phyloP scores from a whole-genome alignment of 1,140 invertebrate genomes.

The Diorhabda elongata region DNA sequence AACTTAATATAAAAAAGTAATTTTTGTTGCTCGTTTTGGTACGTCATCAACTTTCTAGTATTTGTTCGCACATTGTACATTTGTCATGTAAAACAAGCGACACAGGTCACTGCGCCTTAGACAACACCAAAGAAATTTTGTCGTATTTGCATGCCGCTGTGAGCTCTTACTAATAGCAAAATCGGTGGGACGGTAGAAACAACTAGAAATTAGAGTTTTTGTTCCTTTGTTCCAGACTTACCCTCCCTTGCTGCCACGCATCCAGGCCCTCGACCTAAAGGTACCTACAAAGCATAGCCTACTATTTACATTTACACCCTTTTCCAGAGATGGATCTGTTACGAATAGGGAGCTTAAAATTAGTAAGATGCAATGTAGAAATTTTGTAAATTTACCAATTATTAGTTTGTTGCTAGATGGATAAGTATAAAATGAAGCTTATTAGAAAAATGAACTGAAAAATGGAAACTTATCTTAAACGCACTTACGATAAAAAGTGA shows the following conservation, averaged over 20 bases:
- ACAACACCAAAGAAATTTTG: constrained; percentile 8
- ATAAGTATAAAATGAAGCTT: too few species aligned
- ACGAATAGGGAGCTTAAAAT: neutral
- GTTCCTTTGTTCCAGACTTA: constrained; percentile 46
- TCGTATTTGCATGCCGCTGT: constrained; percentile 27
- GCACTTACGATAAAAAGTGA: too few species aligned
- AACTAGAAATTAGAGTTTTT: constrained; percentile 39
- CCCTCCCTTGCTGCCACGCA: constrained; percentile 43
- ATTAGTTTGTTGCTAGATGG: too few species aligned
- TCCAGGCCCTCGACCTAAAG: constrained; percentile 41
- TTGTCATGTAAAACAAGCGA: neutral
- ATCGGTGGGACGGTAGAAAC: constrained; percentile 27
- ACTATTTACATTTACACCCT: neutral
- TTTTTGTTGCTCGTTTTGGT: too few species aligned
- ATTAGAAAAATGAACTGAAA: too few species aligned
- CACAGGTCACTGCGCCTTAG: neutral
- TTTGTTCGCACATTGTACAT: too few species aligned
- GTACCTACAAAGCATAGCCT: constrained; percentile 26
- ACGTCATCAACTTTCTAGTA: too few species aligned
- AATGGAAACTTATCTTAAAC: too few species aligned
- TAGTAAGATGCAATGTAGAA: neutral
- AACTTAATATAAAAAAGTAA: too few species aligned
- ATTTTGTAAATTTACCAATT: too few species aligned
- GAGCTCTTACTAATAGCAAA: constrained; percentile 29
- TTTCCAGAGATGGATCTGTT: neutral